Base-by-base conservation (phyloP, 2,888 invertebrate species). In the Axea sp. region DNA sequence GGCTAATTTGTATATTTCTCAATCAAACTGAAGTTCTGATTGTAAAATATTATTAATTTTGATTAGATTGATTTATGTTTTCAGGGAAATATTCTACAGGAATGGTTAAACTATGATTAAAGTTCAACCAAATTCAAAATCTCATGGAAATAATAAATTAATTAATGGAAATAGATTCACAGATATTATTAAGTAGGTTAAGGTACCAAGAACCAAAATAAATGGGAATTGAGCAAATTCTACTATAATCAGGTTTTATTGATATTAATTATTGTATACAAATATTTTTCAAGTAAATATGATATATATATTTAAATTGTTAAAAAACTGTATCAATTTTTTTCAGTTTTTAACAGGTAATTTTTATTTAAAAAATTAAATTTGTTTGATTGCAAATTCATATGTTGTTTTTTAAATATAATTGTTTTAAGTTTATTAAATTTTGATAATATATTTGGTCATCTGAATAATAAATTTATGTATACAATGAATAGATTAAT, bases 1-100 rank as follows among this genome's bases (percentile, higher is more conserved):
- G 64, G 39, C 12, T 9, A 14, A 24, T 33, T 57, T 15, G 19
- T 33, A 53, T 9, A 37, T 9, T 49, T 59, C 17, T 59, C 33
- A 31, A 37, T 49, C 26, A 14, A 41, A 15, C n/a, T 33, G 14
- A 2, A 19, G 39, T 49, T 41, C 35, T 71, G 33, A 55, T 62
- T 62, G 37, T 28, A 24, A 62, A 55, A 55, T 62, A 8, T 53
- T 69, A 69, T 69, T 69, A 62, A 69, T 69, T 53, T 60, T 26
- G 19, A 37, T 22, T 62, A 62, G 60, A n/a, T n/a, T n/a, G n/a
- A 30, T 62, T 69, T 62, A 12, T 69, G 47, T 35, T 62, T 69
- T 30, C 62, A 69, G 69, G 43, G 62, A 62, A 69, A 60, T 69
- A 41, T 35, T 69, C 57, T 45, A 30, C 68, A 41, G 22, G 43